phyloP scores from a whole-genome alignment of 2,888 invertebrate species.

The Emmelina monodactyla region DNA sequence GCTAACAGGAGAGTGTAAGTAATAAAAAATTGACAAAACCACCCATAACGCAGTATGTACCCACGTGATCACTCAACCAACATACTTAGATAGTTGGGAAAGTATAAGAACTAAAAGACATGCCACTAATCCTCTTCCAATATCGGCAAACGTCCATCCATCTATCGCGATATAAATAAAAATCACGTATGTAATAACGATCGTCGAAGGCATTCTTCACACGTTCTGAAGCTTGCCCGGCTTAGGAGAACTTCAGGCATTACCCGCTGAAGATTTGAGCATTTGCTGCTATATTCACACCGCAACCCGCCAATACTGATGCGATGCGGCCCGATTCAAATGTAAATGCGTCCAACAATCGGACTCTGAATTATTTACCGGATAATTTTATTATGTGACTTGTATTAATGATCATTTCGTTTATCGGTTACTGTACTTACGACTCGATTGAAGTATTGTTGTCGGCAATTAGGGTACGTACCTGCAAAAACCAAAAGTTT shows the following conservation, averaged over 20 bases:
- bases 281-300: slow-evolving; percentile 26
- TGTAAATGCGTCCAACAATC: no score
- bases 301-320: neutral
- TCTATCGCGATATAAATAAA: slow-evolving; percentile 60
- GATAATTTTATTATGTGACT: no score
- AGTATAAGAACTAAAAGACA: slow-evolving; percentile 40
- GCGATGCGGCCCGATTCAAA: neutral
- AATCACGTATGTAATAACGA: slow-evolving; percentile 65
- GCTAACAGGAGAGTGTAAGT: no score
- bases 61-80: slow-evolving; percentile 17
- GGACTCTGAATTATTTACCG: no score
- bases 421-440: no score
- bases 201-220: slow-evolving; percentile 48
- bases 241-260: slow-evolving; percentile 5
- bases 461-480: no score
- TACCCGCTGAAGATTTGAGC: slow-evolving; percentile 8
- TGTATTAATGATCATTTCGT: no score
- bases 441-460: no score
- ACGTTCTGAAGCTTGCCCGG: slow-evolving; percentile 46
- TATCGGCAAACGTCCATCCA: slow-evolving; percentile 34
- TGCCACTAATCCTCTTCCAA: slow-evolving; percentile 49
- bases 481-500: slow-evolving; percentile 30
- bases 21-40: no score
- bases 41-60: no score
- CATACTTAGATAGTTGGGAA: slow-evolving; percentile 39